phyloP scores from a whole-genome alignment of 2,888 invertebrate genomes.

The Rugalucina vietnamica region DNA sequence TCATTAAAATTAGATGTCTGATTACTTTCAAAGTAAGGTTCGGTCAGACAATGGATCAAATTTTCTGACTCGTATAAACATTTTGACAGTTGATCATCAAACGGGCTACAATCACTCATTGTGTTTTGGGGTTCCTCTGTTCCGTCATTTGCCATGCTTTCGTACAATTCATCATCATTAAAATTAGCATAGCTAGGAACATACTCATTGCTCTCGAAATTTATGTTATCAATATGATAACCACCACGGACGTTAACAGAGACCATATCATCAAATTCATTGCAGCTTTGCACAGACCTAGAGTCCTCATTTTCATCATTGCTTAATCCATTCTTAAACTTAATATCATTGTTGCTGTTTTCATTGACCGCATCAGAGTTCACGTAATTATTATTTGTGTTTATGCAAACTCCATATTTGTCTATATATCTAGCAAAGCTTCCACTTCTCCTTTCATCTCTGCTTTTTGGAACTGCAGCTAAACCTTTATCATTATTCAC shows the following conservation, averaged over 20 bases:
- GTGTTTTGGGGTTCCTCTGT: no score
- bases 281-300: background rate
- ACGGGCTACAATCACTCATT: no score
- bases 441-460: background rate
- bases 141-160: background rate
- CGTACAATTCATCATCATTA: background rate
- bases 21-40: background rate
- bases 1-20: background rate
- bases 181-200: background rate
- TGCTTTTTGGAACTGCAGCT: background rate
- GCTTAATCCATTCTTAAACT: background rate
- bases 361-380: background rate
- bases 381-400: slow-evolving; percentile 1
- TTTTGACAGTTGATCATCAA: background rate
- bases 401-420: background rate
- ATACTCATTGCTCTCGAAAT: background rate
- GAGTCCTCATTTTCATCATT: background rate
- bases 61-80: background rate
- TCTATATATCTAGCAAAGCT: background rate
- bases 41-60: background rate
- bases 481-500: background rate
- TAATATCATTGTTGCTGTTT: background rate
- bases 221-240: no score
- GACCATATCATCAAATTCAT: background rate
- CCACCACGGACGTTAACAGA: no score